These are phyloP conservation scores for Balaeniceps rex DNA, from an alignment of 2,113 vertebrate genomes.

Conservation along the genomic window DNA sequence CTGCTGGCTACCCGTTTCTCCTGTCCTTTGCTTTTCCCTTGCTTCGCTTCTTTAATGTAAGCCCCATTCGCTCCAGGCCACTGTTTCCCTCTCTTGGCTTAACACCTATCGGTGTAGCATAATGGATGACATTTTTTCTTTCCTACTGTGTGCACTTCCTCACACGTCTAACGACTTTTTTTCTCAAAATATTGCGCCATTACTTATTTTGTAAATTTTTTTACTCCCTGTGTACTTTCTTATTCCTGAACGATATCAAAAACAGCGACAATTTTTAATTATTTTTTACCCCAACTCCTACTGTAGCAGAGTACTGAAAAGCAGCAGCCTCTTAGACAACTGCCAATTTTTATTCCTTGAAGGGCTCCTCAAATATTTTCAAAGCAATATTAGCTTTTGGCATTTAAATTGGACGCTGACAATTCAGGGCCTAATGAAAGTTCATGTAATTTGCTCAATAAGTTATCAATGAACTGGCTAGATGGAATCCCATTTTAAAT, in stretches of 20 bases:
- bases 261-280: not conserved
- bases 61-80: not conserved
- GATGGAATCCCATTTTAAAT: not conserved
- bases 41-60: not conserved
- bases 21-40: not conserved
- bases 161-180: not conserved
- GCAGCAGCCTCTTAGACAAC: not conserved
- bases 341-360: not conserved
- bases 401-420: not conserved
- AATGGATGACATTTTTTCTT: not conserved
- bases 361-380: not conserved
- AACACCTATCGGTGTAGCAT: not conserved
- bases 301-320: not conserved
- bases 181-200: not conserved
- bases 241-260: not conserved
- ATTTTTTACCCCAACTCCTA: not conserved
- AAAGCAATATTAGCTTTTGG: not conserved
- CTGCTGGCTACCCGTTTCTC: fast-evolving
- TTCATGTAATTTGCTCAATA: not conserved
- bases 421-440: not conserved
- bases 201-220: not conserved
- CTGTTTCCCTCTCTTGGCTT: not conserved
- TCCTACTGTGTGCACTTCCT: not conserved
- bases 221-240: not conserved
- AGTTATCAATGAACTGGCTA: not conserved